Evolutionary conservation across 1,140 invertebrate species (phyloP).

Genomic region (Pararge aegeria): DNA sequence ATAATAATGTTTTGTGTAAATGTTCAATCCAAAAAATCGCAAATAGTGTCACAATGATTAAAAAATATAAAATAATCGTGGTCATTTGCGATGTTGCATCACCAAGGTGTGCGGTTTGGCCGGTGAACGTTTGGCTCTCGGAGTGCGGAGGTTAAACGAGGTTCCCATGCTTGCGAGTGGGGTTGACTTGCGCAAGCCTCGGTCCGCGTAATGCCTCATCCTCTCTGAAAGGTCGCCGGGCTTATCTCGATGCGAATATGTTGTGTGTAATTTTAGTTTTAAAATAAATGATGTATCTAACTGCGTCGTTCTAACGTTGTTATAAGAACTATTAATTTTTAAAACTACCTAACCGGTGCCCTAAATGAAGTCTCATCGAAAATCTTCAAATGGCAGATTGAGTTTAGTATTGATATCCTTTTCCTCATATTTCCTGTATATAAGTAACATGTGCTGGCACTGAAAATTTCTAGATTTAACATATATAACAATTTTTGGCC

Average conservation of each 20-base stretch:
- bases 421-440: too few relatives aligned
- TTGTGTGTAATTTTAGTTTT: constrained; percentile 1
- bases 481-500: too few relatives aligned
- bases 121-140: constrained; percentile 35
- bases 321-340: too few relatives aligned
- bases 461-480: too few relatives aligned
- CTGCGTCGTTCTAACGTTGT: too few relatives aligned
- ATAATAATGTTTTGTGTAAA: too few relatives aligned
- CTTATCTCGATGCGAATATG: constrained; percentile 13
- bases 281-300: background rate
- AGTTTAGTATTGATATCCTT: too few relatives aligned
- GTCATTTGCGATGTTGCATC: constrained; percentile 30
- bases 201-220: constrained; percentile 33
- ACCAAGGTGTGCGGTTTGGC: constrained; percentile 9
- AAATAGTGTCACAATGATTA: constrained; percentile 2
- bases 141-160: constrained; percentile 39
- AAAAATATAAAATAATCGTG: constrained; percentile 22
- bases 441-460: too few relatives aligned
- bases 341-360: too few relatives aligned
- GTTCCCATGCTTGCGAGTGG: constrained; percentile 50
- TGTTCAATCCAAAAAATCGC: background rate
- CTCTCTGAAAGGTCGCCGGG: constrained; percentile 37
- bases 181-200: constrained; percentile 28
- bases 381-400: too few relatives aligned
- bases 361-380: too few relatives aligned